Base-by-base conservation (phyloP, 1,140 invertebrate genomes). In the Hypothenemus hampei region DNA sequence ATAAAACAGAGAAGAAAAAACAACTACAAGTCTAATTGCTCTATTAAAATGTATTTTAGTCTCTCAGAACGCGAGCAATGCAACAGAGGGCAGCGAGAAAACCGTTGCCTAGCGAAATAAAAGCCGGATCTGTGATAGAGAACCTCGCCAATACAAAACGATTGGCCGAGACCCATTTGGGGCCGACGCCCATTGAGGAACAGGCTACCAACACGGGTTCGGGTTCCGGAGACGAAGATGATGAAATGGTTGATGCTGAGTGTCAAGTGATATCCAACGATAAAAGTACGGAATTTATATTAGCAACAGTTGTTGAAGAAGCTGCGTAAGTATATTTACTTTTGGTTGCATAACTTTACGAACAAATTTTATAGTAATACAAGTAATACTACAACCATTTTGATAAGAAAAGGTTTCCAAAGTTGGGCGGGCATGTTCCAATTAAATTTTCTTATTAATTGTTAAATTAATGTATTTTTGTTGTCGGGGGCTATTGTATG, bases 241-340 rank as follows among this genome's bases (percentile, higher is more conserved):
- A 85, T 55, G 77, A 80, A 16, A 74, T 73, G 7, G 79, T 78
- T 56, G 81, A 78, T 13, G 82, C 84, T 36, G 84, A 87, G 35
- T 89, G 85, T 67, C 84, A 88, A 67, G 84, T 92, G 58, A 91
- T 93, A 61, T 86, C 87, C 10, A 92, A 93, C 69, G 88, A 91
- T 68, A 91, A 89, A 72, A 89, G 87, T 47, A 88, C 87, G 4
- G 89, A 92, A 67, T 91, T 92, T 68, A 91, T 92, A 72, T 74
- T 93, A 52, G 86, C 86, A 3, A 87, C 89, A 6, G 87, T 91
- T 39, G 80, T 82, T 57, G 87, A 91, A 71, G 87, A 91, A 77
- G 82, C 83, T 36, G 80, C 70, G 70, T 72, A 69, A 70, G 70
- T 70, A 44, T 20, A 0, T 29, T 37, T 16, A n/a, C n/a, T n/a